Evolutionary conservation across 2,888 invertebrate species (phyloP), one percentile per base, ranked within the genome.

Genomic region (Chironomus tentans): DNA sequence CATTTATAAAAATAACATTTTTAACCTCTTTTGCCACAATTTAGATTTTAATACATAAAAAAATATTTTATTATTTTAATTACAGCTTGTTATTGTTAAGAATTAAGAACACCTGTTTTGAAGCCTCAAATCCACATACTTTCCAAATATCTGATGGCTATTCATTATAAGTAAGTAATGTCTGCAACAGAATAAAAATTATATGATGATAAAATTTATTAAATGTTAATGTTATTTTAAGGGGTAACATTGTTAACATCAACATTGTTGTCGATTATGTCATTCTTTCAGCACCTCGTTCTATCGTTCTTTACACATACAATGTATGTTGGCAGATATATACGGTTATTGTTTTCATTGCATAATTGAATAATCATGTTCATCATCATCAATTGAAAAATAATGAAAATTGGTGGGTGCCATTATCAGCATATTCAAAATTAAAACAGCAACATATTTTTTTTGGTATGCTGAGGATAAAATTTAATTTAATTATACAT

Each of bases 291-390:
- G 65, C 65, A 65, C 65, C 24, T 24, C 13, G 21, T 65, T 24
- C 24, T 62, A 15, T 65, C 24, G 21, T 21, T 65, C 24, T 71
- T 24, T n/a, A 38, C 28, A 18, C 48, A 62, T 10, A 12, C 61
- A 72, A 12, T 46, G 13, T 6, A 38, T 38, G 38, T 38, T 38
- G 38, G 38, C 38, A 38, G 38, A 38, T 38, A 70, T 70, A 50
- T 70, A 70, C 22, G 70, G 70, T 70, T 70, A 70, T 70, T 70
- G 70, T 70, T 70, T 70, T 70, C 22, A 70, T 70, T 62, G 72
- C 50, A 61, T 72, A 72, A 72, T 72, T 72, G 72, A 72, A 72
- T 72, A 72, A 72, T 72, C 72, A 62, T 72, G 72, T 72, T 62
- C 18, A 65, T 65, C 21, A n/a, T 15, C 56, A 65, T 65, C 21